Evolutionary conservation across 2,113 vertebrate species (phyloP).

Genomic region (Megalops atlanticus): DNA sequence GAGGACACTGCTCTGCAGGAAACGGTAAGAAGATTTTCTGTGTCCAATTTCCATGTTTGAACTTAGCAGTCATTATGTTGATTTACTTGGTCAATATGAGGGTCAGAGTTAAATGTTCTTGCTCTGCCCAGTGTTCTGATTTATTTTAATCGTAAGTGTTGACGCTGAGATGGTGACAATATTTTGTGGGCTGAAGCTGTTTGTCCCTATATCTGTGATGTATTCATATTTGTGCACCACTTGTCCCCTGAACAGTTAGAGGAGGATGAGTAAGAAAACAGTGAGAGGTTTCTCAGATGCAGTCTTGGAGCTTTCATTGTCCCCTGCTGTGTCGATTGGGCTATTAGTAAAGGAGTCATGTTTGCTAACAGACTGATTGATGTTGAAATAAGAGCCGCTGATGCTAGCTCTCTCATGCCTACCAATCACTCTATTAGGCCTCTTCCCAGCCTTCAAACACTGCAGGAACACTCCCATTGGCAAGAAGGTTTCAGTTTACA

Average conservation of each 20-base stretch:
- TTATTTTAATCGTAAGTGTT: background rate
- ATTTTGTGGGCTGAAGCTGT: background rate
- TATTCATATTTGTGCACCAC: background rate
- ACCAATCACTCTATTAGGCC: background rate
- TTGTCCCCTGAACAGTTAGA: background rate
- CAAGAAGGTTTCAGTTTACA: background rate
- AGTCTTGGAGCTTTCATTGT: background rate
- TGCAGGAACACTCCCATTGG: background rate
- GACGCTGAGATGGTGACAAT: background rate
- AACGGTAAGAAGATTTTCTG: conserved; percentile 26
- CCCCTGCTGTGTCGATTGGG: conserved; percentile 13
- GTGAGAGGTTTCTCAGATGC: background rate
- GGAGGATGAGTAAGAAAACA: background rate
- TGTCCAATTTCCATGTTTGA: background rate
- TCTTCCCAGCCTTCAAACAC: background rate
- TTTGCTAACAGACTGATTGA: conserved; percentile 13
- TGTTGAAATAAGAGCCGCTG: background rate
- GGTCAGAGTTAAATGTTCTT: background rate
- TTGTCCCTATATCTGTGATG: background rate
- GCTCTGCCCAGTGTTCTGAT: background rate
- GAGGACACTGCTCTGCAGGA: conserved; percentile 12
- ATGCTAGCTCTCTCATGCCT: background rate
- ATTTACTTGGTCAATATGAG: conserved; percentile 3
- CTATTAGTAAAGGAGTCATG: conserved; percentile 4
- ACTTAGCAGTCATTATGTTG: background rate